phyloP scores from a whole-genome alignment of 2,888 invertebrate genomes.

The Resseliella maxima region DNA sequence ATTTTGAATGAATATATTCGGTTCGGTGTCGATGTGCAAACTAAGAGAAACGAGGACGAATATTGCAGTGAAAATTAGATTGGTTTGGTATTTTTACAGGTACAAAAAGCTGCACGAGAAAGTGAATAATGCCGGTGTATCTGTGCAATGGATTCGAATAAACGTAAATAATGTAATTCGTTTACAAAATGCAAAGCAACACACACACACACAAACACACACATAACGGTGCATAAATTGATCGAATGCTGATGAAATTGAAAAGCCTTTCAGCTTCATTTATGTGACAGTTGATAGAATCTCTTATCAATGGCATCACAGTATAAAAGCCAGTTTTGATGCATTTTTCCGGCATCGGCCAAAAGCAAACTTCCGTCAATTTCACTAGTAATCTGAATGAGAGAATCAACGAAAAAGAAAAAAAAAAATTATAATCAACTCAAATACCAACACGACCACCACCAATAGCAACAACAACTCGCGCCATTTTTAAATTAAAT shows the following conservation, averaged over 20 bases:
- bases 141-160: not conserved
- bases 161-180: slow-evolving; percentile 53
- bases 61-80: slow-evolving; percentile 42
- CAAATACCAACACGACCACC: no score
- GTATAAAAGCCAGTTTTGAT: not conserved
- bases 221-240: not conserved
- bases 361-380: not conserved
- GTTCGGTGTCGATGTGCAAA: not conserved
- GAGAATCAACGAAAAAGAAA: not conserved
- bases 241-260: slow-evolving; percentile 47
- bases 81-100: not conserved
- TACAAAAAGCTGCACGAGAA: not conserved
- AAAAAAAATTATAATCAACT: no score
- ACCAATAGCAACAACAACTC: not conserved
- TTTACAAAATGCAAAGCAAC: not conserved
- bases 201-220: no score
- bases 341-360: not conserved
- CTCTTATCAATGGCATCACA: not conserved
- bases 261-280: slow-evolving; percentile 35
- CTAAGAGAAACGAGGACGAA: slow-evolving; percentile 1
- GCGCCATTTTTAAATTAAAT: slow-evolving; percentile 18
- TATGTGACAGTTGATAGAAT: slow-evolving; percentile 6
- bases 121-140: not conserved
- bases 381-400: not conserved
- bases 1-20: not conserved